Evolutionary conservation across 2,113 vertebrate genomes (phyloP).

Genomic region (Archocentrus centrarchus): DNA sequence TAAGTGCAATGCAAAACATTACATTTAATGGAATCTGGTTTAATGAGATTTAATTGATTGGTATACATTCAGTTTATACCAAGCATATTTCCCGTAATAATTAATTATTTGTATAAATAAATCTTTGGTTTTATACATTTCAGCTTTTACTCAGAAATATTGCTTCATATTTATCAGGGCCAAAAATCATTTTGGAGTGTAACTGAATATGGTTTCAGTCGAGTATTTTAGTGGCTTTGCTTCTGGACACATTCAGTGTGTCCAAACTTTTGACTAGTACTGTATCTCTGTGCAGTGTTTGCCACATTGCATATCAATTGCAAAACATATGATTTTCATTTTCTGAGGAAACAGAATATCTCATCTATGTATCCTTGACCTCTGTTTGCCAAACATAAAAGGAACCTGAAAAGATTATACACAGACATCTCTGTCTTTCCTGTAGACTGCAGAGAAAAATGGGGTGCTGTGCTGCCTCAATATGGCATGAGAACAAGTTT

Average conservation of each 20-base stretch:
- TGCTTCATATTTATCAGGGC: too few species aligned
- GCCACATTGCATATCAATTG: not conserved
- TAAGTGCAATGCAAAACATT: too few species aligned
- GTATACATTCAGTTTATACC: too few species aligned
- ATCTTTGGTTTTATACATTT: too few species aligned
- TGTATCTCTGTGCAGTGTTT: not conserved
- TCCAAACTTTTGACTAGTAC: too few species aligned
- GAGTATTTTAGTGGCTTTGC: not conserved
- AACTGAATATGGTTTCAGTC: not conserved
- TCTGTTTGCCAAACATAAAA: constrained; percentile 17
- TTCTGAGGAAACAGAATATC: not conserved
- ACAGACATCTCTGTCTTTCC: constrained; percentile 25
- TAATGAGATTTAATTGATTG: too few species aligned
- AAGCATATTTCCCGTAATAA: too few species aligned
- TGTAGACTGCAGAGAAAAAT: not conserved
- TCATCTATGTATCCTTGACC: not conserved
- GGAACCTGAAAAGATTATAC: constrained; percentile 15
- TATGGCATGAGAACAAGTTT: not conserved
- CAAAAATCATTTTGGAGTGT: too few species aligned
- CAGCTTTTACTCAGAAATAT: too few species aligned
- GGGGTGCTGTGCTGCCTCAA: constrained; percentile 2
- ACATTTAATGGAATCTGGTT: too few species aligned
- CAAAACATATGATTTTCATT: not conserved
- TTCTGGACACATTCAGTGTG: too few species aligned
- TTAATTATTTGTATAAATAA: too few species aligned